Evolutionary conservation across 2,888 invertebrate genomes (phyloP), one percentile per base, ranked within the genome.

Genomic region (Muscina levida): DNA sequence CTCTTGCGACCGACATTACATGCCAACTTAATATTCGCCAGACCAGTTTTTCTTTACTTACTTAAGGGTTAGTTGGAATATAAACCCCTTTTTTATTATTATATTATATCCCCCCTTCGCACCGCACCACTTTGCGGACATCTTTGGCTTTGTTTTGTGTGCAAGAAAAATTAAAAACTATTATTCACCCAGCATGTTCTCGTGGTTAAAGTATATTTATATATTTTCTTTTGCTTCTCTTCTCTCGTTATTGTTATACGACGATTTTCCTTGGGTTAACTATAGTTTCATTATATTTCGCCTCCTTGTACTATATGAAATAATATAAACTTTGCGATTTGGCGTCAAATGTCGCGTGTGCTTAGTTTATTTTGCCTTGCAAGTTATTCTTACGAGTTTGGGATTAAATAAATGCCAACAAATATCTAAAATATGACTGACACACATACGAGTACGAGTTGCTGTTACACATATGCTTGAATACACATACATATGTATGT

Each of bases 101-200:
- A 46, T 22, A 39, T 39, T 62, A 26, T 37, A 3, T 31, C 4
- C 31, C 31, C 31, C 31, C 31, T 31, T 31, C 31, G n/a, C n/a
- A n/a, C n/a, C n/a, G n/a, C n/a, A n/a, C n/a, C n/a, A n/a, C n/a
- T n/a, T n/a, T n/a, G n/a, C n/a, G n/a, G n/a, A n/a, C n/a, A 31
- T 31, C 3, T 31, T 26, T 65, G 1, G 2, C 37, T 37, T 17
- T 0, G 5, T 59, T 51, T 31, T 67, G 10, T 59, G 42, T 42
- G 31, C 56, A 66, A 73, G 56, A 77, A 77, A 76, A 53, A 70
- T 76, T 57, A 37, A 56, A 70, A 72, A 51, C 72, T 53, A 80
- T 80, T 70, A 57, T 70, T 80, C 70, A 77, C 73, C 15, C 80
- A 80, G 80, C 80, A 77, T 77, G 80, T 59, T 80, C 53, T 76